Percentiles rank a stretch among this genome's conserved stretches.
Conservation (phyloP, 1,140 invertebrate genomes). For the Pygmarrhopalites habei region DNA sequence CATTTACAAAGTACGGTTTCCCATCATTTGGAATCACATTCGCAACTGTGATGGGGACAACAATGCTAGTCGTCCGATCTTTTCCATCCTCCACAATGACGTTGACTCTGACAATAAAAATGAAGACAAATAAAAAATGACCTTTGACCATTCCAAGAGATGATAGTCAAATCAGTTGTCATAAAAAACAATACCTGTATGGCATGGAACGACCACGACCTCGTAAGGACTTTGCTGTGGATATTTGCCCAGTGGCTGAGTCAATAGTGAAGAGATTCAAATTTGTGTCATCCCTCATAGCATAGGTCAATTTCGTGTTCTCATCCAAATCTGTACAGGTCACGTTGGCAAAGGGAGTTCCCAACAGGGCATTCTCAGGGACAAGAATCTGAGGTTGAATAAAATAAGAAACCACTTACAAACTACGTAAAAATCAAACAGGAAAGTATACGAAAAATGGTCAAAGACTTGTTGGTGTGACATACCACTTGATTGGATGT, state of each 20-base stretch:
- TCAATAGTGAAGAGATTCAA: conserved; percentile 60
- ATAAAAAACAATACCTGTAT: no score
- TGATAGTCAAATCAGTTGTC: no score
- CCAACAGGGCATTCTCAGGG: conserved; percentile 48
- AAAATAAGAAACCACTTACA: conserved; percentile 54
- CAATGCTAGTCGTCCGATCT: conserved; percentile 51
- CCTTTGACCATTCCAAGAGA: no score
- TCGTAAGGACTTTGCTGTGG: conserved; percentile 56
- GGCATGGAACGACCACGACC: conserved; percentile 69
- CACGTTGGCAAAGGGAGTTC: conserved; percentile 61
- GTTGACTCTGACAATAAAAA: no score
- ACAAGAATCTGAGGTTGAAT: conserved; percentile 43
- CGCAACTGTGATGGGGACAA: conserved; percentile 63
- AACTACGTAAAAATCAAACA: no score
- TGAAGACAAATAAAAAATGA: no score
- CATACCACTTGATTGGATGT: no score
- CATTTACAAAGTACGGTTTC: conserved; percentile 57
- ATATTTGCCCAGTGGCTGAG: conserved; percentile 58
- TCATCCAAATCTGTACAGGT: conserved; percentile 70
- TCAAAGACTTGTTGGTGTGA: no score
- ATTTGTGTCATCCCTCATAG: conserved; percentile 36
- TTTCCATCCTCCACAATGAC: conserved; percentile 65
- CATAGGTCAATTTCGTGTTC: conserved; percentile 39
- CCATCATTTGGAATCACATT: conserved; percentile 78
- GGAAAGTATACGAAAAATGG: no score